phyloP scores from a whole-genome alignment of 1,140 invertebrate species.

The Heliconius hermathena region DNA sequence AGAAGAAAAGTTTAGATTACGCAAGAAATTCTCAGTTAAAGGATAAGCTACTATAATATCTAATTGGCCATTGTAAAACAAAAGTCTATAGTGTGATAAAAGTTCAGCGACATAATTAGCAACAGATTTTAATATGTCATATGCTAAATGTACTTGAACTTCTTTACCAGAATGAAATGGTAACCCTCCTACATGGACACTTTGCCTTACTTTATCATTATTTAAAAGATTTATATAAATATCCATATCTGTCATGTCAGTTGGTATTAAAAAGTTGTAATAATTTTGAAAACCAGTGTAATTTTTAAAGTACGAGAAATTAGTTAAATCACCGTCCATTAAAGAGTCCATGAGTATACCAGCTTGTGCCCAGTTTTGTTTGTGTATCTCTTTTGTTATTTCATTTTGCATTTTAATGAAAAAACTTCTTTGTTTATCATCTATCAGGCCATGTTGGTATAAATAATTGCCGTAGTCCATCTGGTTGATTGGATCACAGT shows the following conservation, averaged over 20 bases:
- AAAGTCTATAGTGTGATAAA: conserved; percentile 83
- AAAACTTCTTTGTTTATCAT: conserved; percentile 78
- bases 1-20: conserved; percentile 85
- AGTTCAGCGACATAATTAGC: conserved; percentile 53
- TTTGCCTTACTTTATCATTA: conserved; percentile 83
- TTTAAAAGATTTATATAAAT: conserved; percentile 81
- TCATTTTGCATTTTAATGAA: conserved; percentile 84
- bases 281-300: conserved; percentile 89
- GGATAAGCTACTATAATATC: conserved; percentile 92
- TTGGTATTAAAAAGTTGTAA: conserved; percentile 88
- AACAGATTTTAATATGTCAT: conserved; percentile 65
- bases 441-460: conserved; percentile 85
- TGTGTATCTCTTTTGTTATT: conserved; percentile 83
- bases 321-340: conserved; percentile 83
- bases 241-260: conserved; percentile 63
- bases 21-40: conserved; percentile 87
- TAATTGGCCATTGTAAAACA: conserved; percentile 91
- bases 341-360: conserved; percentile 86
- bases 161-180: conserved; percentile 83
- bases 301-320: conserved; percentile 87
- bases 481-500: conserved; percentile 85
- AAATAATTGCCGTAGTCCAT: conserved; percentile 85
- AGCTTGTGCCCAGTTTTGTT: conserved; percentile 84
- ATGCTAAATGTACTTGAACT: conserved; percentile 55
- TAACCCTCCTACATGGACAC: conserved; percentile 91